phyloP scores from a whole-genome alignment of 92 coral and sea anemone genomes.

The Pocillopora grandis region DNA sequence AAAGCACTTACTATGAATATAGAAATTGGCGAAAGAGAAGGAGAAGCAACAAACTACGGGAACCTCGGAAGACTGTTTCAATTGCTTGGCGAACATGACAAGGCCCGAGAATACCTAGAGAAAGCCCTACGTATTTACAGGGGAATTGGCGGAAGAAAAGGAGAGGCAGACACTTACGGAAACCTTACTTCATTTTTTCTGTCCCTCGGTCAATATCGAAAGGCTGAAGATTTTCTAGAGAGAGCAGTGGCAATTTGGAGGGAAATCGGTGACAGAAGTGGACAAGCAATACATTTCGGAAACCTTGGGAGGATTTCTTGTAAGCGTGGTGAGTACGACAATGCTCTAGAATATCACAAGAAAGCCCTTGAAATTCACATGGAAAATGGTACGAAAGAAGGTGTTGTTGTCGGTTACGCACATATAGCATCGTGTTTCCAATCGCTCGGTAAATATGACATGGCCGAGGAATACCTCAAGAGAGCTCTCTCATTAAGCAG shows the following conservation, averaged over 20 bases:
- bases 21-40: too few relatives aligned
- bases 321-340: background rate
- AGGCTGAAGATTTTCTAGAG: background rate
- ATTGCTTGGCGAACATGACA: too few relatives aligned
- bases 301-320: background rate
- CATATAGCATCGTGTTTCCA: background rate
- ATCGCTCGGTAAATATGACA: too few relatives aligned
- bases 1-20: too few relatives aligned
- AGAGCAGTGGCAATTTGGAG: background rate
- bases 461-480: too few relatives aligned
- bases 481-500: too few relatives aligned
- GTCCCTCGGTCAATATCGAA: background rate
- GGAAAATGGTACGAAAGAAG: background rate
- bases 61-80: accelerated
- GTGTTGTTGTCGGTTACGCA: background rate
- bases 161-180: too few relatives aligned
- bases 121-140: too few relatives aligned
- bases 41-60: accelerated
- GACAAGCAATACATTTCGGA: background rate
- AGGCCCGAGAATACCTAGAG: too few relatives aligned
- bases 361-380: background rate
- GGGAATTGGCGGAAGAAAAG: too few relatives aligned
- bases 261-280: background rate
- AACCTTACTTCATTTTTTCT: too few relatives aligned
- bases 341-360: background rate